A percentile compares a stretch with the other conserved stretches of the same genome.
Evolutionary conservation across 1,140 invertebrate genomes (phyloP).

Genomic region (Neotoxoptera formosana): DNA sequence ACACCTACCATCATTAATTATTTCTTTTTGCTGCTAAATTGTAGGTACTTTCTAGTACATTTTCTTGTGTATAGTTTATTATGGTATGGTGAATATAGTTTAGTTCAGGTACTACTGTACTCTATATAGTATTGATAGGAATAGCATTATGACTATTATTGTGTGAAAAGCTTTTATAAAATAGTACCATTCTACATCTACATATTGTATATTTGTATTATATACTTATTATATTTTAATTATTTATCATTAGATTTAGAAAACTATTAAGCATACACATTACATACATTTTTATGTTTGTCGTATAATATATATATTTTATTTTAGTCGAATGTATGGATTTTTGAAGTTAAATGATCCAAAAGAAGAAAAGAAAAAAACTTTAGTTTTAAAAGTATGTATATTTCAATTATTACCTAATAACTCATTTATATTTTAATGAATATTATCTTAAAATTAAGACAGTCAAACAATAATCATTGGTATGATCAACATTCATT

Average conservation of each 20-base stretch:
- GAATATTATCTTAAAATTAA: background rate
- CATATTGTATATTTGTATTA: background rate
- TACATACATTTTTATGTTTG: background rate
- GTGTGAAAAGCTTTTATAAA: background rate
- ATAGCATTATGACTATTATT: no score
- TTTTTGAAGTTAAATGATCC: conserved; percentile 79
- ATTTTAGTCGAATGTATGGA: conserved; percentile 84
- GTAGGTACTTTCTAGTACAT: no score
- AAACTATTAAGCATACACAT: background rate
- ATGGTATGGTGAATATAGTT: no score
- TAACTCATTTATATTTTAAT: background rate
- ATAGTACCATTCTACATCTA: background rate
- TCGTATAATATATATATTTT: conserved; percentile 48
- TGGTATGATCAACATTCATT: background rate
- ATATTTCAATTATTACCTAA: background rate
- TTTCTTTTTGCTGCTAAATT: no score
- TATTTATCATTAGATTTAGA: background rate
- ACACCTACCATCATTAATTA: no score
- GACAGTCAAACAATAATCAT: background rate
- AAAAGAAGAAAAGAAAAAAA: conserved; percentile 79
- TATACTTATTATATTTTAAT: background rate
- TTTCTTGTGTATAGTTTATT: no score
- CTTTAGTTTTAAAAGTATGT: conserved; percentile 76
- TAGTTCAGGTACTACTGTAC: no score
- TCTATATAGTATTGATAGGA: no score